Evolutionary conservation across 37 sponge, comb jelly and placozoan genomes (phyloP).

Genomic region (Eunapius fragilis): DNA sequence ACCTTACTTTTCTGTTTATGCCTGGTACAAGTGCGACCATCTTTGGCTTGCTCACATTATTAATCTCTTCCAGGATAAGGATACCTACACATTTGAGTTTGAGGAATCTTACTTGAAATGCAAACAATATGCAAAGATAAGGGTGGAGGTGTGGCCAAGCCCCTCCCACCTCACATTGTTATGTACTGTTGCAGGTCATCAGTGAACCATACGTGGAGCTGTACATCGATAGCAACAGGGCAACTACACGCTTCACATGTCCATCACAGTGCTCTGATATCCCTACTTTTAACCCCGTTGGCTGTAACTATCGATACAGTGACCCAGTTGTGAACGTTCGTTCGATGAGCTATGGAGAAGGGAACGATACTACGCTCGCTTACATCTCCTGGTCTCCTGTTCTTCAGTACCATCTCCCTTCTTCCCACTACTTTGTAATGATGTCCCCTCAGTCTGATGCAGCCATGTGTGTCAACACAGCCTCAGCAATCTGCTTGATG

Average conservation of each 20-base stretch:
- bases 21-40: neutral
- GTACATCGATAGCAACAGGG: neutral
- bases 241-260: neutral
- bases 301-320: neutral
- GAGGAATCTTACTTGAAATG: neutral
- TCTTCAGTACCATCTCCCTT: neutral
- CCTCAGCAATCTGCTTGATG: neutral
- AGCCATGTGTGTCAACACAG: neutral
- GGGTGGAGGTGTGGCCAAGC: neutral
- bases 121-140: neutral
- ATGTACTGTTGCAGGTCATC: neutral
- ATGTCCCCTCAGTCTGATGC: neutral
- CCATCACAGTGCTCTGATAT: neutral
- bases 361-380: neutral
- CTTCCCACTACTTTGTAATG: neutral
- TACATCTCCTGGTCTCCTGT: neutral
- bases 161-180: neutral
- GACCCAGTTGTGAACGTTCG: neutral
- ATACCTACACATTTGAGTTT: neutral
- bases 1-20: neutral
- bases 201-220: neutral
- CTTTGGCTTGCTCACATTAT: neutral
- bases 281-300: neutral
- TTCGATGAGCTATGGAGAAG: neutral
- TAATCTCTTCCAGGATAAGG: neutral